These are phyloP conservation scores for Tretioscincus oriximinensis DNA, from an alignment of 2,113 vertebrate genomes.

Conservation along the genomic window DNA sequence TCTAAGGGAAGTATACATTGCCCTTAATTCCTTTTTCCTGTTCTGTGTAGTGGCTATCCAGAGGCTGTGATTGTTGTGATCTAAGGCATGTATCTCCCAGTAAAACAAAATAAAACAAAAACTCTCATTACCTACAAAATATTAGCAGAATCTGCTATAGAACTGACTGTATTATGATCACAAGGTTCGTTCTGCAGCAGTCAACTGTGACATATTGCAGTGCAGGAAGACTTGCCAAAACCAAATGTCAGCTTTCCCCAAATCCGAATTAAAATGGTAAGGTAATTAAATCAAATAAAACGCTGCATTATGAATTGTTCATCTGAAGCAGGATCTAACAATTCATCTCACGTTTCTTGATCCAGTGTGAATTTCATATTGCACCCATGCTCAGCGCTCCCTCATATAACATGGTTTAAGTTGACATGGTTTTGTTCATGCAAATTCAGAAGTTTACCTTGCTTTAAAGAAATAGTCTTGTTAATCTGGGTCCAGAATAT, in stretches of 20 bases:
- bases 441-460: too few species aligned
- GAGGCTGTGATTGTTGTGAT: background rate
- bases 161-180: background rate
- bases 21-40: background rate
- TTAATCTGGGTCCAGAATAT: too few species aligned
- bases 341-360: background rate
- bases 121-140: background rate
- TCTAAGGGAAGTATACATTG: background rate
- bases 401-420: too few species aligned
- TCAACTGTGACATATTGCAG: constrained; percentile 11
- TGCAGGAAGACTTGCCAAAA: constrained; percentile 1
- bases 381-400: too few species aligned
- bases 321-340: background rate
- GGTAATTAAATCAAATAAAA: background rate
- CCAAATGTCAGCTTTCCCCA: background rate
- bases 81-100: background rate
- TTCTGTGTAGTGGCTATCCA: background rate
- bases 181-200: background rate
- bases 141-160: background rate
- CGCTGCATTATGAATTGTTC: background rate
- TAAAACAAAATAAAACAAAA: background rate
- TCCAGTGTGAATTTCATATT: background rate
- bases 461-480: too few species aligned
- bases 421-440: too few species aligned
- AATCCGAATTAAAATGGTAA: background rate